phyloP scores from a whole-genome alignment of 2,113 vertebrate genomes.

The Phasianus colchicus region DNA sequence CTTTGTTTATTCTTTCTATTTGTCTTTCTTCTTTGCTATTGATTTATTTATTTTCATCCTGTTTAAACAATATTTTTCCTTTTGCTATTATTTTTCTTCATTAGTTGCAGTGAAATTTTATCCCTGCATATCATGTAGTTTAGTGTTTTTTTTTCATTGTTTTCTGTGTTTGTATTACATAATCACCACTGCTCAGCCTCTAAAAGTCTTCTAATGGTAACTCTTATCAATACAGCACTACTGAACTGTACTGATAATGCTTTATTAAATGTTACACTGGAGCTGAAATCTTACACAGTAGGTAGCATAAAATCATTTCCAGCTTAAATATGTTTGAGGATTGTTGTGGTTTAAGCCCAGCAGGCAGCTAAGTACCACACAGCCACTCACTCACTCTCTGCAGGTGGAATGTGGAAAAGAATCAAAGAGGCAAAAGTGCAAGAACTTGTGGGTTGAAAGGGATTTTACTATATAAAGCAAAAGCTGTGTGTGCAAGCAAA shows the following conservation, averaged over 20 bases:
- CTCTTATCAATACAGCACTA: slow-evolving; percentile 59
- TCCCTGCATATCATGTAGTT: slow-evolving; percentile 31
- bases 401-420: neutral
- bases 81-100: slow-evolving; percentile 44
- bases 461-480: neutral
- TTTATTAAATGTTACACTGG: slow-evolving; percentile 79
- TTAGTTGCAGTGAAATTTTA: slow-evolving; percentile 51
- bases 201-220: slow-evolving; percentile 55
- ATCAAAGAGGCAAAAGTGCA: neutral
- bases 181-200: slow-evolving; percentile 42
- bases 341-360: neutral
- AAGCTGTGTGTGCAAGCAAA: neutral
- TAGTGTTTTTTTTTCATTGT: slow-evolving; percentile 72
- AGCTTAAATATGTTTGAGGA: slow-evolving; percentile 76
- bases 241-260: slow-evolving; percentile 72
- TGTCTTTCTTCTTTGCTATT: slow-evolving; percentile 26
- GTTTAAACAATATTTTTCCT: neutral
- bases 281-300: slow-evolving; percentile 76
- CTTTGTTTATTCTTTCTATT: slow-evolving; percentile 41
- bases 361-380: neutral
- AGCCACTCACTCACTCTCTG: neutral
- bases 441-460: neutral
- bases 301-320: slow-evolving; percentile 78
- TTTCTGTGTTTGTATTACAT: slow-evolving; percentile 31
- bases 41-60: slow-evolving; percentile 3